Evolutionary conservation across 2,888 invertebrate genomes (phyloP).

Genomic region (Coremacera marginata): DNA sequence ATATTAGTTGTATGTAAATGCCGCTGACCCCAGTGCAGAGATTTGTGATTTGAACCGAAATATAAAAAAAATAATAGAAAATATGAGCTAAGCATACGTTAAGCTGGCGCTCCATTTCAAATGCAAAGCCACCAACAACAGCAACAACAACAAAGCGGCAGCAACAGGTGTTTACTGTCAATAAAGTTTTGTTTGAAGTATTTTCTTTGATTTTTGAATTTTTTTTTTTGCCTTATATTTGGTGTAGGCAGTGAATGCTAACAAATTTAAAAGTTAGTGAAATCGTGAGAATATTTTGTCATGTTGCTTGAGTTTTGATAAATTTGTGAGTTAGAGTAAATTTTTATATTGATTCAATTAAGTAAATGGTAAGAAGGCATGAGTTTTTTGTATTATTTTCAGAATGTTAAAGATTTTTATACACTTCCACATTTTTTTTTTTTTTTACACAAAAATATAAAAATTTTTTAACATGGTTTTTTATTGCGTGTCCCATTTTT

Average conservation of each 20-base stretch:
- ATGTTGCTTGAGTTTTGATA: too few species aligned
- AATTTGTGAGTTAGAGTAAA: too few species aligned
- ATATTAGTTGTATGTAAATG: slow-evolving; percentile 29
- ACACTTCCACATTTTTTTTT: too few species aligned
- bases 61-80: background rate
- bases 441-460: too few species aligned
- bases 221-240: background rate
- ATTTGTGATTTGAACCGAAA: slow-evolving; percentile 13
- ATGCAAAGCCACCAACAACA: background rate
- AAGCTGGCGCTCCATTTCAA: slow-evolving; percentile 10
- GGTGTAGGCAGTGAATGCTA: slow-evolving; percentile 41
- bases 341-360: too few species aligned
- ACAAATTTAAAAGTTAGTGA: slow-evolving; percentile 46
- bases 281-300: slow-evolving; percentile 53
- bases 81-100: background rate
- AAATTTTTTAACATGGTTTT: too few species aligned
- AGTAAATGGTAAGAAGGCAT: too few species aligned
- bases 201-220: background rate
- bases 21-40: slow-evolving; percentile 28
- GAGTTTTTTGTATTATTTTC: too few species aligned
- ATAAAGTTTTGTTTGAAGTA: slow-evolving; percentile 1
- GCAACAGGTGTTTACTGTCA: slow-evolving; percentile 26
- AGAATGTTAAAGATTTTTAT: too few species aligned
- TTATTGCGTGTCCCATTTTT: too few species aligned
- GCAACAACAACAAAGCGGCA: background rate